These are phyloP conservation scores for Pseudotriccus pelzelni DNA, from an alignment of 2,797 vertebrate species.

Conservation along the genomic window DNA sequence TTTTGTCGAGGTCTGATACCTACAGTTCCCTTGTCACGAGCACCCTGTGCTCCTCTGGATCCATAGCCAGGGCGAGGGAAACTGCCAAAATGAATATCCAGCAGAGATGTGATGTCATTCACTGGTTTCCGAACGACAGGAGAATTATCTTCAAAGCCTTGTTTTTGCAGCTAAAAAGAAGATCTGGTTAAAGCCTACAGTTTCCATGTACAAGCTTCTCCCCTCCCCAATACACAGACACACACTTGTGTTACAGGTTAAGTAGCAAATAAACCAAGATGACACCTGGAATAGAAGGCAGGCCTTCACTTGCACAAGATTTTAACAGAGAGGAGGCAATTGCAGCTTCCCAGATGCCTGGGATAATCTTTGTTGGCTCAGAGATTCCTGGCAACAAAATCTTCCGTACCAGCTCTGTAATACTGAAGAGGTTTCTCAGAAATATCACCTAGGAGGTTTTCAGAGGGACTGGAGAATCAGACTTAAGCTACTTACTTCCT, in stretches of 20 bases:
- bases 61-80: conserved; percentile 74
- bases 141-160: conserved; percentile 66
- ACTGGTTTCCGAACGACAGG: conserved; percentile 72
- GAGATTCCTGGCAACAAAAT: background rate
- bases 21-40: conserved; percentile 61
- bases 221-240: background rate
- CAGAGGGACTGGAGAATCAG: background rate
- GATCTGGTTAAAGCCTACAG: background rate
- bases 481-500: background rate
- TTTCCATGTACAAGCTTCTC: background rate
- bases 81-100: conserved; percentile 82
- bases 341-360: background rate
- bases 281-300: background rate
- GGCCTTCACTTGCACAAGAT: background rate
- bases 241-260: background rate
- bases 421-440: background rate
- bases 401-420: background rate
- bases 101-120: conserved; percentile 81
- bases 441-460: background rate
- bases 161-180: conserved; percentile 69
- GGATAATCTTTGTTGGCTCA: background rate
- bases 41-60: conserved; percentile 71
- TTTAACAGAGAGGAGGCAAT: background rate
- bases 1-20: background rate
- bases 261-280: background rate